Base-by-base conservation (phyloP, 1,140 invertebrate species). In the Oreohelix idahoensis region DNA sequence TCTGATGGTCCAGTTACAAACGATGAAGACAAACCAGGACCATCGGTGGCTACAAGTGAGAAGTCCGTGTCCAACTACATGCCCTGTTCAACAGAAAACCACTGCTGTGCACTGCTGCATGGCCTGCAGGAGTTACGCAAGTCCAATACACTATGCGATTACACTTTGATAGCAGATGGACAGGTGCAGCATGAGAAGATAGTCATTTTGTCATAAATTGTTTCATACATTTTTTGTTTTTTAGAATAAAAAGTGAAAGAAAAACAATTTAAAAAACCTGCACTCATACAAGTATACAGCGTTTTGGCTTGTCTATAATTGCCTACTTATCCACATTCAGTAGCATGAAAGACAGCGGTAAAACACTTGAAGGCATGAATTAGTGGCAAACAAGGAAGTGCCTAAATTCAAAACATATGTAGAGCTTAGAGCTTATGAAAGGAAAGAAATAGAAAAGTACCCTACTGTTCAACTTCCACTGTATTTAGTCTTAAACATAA, bases 61-160 rank as follows among this genome's bases (percentile, higher is more conserved):
- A 45, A 49, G 29, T 76, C 23, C 35, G 74, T 79, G 36, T 20
- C 63, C 20, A 78, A 17, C 20, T 84, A 79, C 58, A 75, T 80
- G n/a, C 38, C 87, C 17, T 73, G 88, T 42, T 81, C 85, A 26
- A 86, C 89, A 73, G 88, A 88, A 84, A 89, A 88, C 73, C 89
- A 91, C 83, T 88, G 87, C 58, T 87, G 86, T 63, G 89, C 88
- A 70, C 70, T 91, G 69, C 79, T 90, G 78, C 87, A 87, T 71
- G 89, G 89, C n/a, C 83, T 91, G 29, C 86, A 90, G 45, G 88
- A 89, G 11, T 80, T 91, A 38, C 84, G 89, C 26, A 86, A 88
- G 69, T 85, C 85, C 11, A 86, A 85, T 45, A 86, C 87, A 42
- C 84, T 90, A 2, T 91, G 90, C 86, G 90, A 91, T 79, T 91